Base-by-base conservation (phyloP, 1,140 invertebrate genomes). In the Cydia fagiglandana region DNA sequence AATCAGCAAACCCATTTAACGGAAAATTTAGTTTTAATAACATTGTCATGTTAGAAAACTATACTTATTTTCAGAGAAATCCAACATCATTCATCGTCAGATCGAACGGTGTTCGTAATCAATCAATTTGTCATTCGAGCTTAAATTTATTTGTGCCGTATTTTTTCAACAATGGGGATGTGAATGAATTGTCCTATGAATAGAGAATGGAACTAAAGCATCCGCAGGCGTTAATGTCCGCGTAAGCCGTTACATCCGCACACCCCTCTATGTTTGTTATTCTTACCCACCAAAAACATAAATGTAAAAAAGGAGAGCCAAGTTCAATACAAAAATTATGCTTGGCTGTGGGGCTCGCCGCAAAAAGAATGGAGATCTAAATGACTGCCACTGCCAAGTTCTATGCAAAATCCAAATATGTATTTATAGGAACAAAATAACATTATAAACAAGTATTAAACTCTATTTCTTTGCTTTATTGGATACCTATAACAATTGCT, bases 231-330 rank as follows among this genome's bases (percentile, higher is more conserved):
- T 82, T 85, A 86, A 89, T 86, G 85, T 85, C 78, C 75, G 81
- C 81, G 86, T 87, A 90, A 89, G 86, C 86, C 86, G 85, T 81
- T 82, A 88, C 84, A 90, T 92, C 87, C 87, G 85, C 81, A 81
- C 80, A 84, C 84, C 82, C 84, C 78, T 81, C 80, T 84, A 87
- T 61, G 2, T 61, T 20, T 9, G 5, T 61, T 0, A 61, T 24
- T 61, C 20, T 10, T 17, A 20, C n/a, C n/a, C n/a, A n/a, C n/a
- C n/a, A n/a, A n/a, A n/a, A n/a, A n/a, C n/a, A n/a, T n/a, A n/a
- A n/a, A n/a, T n/a, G n/a, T n/a, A n/a, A n/a, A n/a, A n/a, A n/a
- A n/a, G n/a, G n/a, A n/a, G n/a, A n/a, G n/a, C n/a, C n/a, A n/a
- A n/a, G n/a, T n/a, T n/a, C n/a, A n/a, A n/a, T n/a, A n/a, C n/a